Conservation (phyloP, 2,113 vertebrate species). For the Spermophilus dauricus region DNA sequence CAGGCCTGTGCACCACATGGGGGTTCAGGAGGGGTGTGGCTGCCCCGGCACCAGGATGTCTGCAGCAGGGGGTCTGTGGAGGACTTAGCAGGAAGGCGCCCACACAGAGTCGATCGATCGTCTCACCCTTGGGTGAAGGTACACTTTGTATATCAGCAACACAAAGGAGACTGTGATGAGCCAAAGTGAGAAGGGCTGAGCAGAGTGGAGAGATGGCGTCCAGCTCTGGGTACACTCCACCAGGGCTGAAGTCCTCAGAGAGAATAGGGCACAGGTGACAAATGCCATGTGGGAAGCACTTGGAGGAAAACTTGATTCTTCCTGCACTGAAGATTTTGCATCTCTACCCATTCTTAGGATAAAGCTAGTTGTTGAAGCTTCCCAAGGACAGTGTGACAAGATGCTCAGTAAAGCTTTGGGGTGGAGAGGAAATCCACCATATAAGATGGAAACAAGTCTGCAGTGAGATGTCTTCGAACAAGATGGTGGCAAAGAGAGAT, state of each 20-base stretch:
- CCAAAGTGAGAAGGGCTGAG: background rate
- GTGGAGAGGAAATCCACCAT: background rate
- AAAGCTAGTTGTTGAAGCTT: background rate
- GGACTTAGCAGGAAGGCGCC: background rate
- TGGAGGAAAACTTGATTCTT: background rate
- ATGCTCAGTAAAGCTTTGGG: background rate
- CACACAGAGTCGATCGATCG: background rate
- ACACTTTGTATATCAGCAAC: background rate
- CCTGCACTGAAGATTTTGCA: fast-evolving
- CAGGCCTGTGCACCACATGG: slow-evolving; percentile 73
- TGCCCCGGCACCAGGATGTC: fast-evolving
- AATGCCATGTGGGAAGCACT: no score
- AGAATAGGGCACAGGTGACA: background rate
- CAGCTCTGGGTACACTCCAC: fast-evolving
- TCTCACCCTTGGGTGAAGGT: background rate
- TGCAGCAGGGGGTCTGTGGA: background rate
- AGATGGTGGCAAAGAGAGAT: no score
- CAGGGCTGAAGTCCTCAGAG: no score
- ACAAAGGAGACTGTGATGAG: background rate
- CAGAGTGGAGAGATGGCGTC: fast-evolving
- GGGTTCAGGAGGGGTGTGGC: slow-evolving; percentile 70
- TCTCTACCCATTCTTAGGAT: background rate
- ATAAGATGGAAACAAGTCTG: background rate
- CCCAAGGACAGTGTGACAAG: background rate
- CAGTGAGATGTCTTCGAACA: background rate